A percentile compares a stretch with the other conserved stretches of the same genome.
These are phyloP conservation scores for Oreohelix idahoensis DNA, from an alignment of 1,140 invertebrate genomes.

Conservation along the genomic window DNA sequence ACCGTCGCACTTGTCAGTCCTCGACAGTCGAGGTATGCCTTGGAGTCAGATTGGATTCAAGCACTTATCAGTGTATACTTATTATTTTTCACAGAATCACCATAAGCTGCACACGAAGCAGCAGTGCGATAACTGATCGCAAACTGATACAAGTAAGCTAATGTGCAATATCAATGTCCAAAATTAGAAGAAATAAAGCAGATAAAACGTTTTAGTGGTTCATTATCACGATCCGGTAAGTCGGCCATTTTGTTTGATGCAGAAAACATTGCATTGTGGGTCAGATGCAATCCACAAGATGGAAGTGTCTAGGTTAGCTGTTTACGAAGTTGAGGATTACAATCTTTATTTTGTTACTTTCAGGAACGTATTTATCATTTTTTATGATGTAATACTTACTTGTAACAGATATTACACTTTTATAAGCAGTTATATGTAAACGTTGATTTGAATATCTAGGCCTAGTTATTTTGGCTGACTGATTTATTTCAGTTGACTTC, in stretches of 20 bases:
- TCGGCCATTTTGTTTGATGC: slow-evolving; percentile 29
- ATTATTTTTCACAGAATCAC: neutral
- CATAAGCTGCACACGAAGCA: neutral
- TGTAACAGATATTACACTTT: neutral
- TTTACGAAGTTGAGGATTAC: slow-evolving; percentile 24
- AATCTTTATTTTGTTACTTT: neutral
- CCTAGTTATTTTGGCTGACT: too few species aligned
- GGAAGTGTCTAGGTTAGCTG: slow-evolving; percentile 35
- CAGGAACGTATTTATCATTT: neutral
- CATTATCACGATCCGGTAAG: slow-evolving; percentile 20
- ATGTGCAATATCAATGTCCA: neutral
- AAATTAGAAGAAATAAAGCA: neutral
- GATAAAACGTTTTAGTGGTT: neutral
- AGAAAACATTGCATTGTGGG: slow-evolving; percentile 39
- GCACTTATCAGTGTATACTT: neutral
- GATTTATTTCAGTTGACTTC: too few species aligned
- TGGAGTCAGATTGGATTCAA: neutral
- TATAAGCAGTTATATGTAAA: neutral
- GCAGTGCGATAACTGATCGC: neutral
- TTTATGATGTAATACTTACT: too few species aligned
- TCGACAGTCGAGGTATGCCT: neutral
- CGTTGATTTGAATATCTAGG: neutral
- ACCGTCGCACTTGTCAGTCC: slow-evolving; percentile 6
- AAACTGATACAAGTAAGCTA: neutral
- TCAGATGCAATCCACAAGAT: slow-evolving; percentile 41